A percentile compares a stretch with the other conserved stretches of the same genome.
phyloP scores from a whole-genome alignment of 2,888 invertebrate species.

The Myopa testacea region DNA sequence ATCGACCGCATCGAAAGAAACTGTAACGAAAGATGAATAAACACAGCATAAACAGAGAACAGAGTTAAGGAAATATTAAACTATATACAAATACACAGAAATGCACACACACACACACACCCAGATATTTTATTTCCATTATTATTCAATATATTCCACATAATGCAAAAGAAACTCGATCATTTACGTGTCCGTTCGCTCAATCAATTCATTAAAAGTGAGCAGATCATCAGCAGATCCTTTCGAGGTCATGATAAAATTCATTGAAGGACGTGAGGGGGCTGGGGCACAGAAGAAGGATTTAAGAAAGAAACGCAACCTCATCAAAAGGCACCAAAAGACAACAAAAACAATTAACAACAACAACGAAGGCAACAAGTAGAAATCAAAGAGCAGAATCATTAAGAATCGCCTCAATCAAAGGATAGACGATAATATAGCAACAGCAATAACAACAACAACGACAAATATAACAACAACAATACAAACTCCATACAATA shows the following conservation, averaged over 20 bases:
- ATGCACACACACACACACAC: background rate
- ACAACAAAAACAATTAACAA: background rate
- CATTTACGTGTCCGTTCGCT: background rate
- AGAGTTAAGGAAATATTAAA: background rate
- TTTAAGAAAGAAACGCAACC: too few relatives aligned
- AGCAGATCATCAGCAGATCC: too few relatives aligned
- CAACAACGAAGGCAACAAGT: too few relatives aligned
- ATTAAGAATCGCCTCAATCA: background rate
- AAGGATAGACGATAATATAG: too few relatives aligned
- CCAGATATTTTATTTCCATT: background rate
- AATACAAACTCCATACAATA: too few relatives aligned
- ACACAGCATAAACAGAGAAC: background rate
- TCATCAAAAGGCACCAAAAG: background rate
- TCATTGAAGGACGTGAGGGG: background rate
- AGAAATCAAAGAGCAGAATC: background rate
- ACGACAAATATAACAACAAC: too few relatives aligned
- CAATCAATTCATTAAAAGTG: background rate
- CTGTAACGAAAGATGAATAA: conserved; percentile 48
- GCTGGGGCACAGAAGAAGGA: too few relatives aligned
- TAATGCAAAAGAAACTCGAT: too few relatives aligned
- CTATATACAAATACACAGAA: background rate
- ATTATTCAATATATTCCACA: too few relatives aligned
- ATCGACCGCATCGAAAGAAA: conserved; percentile 40
- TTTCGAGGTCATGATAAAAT: too few relatives aligned
- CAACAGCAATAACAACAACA: too few relatives aligned